Percentiles rank a stretch among this genome's conserved stretches.
Evolutionary conservation across 2,113 vertebrate species (phyloP).

Genomic region (Atherinomorus stipes): DNA sequence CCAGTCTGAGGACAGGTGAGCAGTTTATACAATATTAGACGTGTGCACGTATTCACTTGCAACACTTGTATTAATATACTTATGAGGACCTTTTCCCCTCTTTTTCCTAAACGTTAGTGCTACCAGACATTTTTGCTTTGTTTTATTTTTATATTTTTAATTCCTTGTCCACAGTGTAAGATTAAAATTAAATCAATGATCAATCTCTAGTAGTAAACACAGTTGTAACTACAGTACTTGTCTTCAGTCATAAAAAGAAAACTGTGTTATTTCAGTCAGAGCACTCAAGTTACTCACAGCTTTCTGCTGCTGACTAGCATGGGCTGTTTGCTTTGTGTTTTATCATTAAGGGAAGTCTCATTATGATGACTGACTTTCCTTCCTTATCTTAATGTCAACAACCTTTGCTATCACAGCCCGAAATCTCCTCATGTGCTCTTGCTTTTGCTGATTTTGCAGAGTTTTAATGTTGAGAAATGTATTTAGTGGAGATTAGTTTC

Average conservation of each 20-base stretch:
- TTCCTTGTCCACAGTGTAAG: too few species aligned
- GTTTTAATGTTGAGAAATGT: too few species aligned
- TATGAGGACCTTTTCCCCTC: conserved; percentile 48
- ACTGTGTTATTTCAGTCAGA: too few species aligned
- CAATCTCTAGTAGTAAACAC: neutral
- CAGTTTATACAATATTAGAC: conserved; percentile 7
- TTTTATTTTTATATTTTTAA: too few species aligned
- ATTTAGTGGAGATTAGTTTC: neutral
- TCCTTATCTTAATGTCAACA: neutral
- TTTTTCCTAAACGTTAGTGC: neutral
- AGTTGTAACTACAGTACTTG: neutral
- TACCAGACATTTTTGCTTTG: neutral
- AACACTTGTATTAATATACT: conserved; percentile 45
- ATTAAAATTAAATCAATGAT: neutral
- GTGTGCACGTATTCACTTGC: neutral
- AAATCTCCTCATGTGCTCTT: too few species aligned
- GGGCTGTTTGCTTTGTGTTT: too few species aligned
- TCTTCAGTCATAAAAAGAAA: neutral
- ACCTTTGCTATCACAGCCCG: neutral
- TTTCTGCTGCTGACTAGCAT: too few species aligned
- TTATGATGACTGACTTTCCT: neutral
- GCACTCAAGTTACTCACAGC: too few species aligned
- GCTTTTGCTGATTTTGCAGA: too few species aligned
- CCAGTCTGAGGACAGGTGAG: conserved; percentile 83
- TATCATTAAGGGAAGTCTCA: neutral